Percentiles rank a stretch among this genome's conserved stretches.
phyloP scores from a whole-genome alignment of 2,888 invertebrate species.

The Dromius quadrimaculatus region DNA sequence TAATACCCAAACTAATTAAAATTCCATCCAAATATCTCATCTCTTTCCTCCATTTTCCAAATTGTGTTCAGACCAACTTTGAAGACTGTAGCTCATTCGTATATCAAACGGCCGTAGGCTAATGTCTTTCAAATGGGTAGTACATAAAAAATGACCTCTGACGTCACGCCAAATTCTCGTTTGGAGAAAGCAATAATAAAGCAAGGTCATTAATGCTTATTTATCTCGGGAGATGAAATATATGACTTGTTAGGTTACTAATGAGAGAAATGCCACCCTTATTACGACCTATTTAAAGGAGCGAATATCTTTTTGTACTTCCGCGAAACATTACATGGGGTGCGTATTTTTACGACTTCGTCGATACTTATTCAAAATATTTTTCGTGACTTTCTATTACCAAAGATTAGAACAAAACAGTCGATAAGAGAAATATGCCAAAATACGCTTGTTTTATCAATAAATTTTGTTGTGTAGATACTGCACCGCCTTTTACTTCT shows the following conservation, averaged over 20 bases:
- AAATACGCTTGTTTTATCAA: too few relatives aligned
- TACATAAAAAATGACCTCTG: constrained; percentile 51
- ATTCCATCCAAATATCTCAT: constrained; percentile 51
- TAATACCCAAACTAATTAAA: constrained; percentile 48
- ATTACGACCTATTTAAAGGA: too few relatives aligned
- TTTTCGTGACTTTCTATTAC: too few relatives aligned
- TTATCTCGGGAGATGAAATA: constrained; percentile 57
- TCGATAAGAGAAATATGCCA: too few relatives aligned
- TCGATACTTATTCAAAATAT: too few relatives aligned
- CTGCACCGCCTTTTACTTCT: too few relatives aligned
- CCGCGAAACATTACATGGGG: too few relatives aligned
- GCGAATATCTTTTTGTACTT: too few relatives aligned
- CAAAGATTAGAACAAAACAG: too few relatives aligned
- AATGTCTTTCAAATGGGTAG: constrained; percentile 51
- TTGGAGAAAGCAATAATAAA: constrained; percentile 53
- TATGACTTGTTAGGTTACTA: not conserved
- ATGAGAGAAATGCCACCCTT: not conserved
- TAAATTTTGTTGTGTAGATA: too few relatives aligned
- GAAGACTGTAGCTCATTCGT: constrained; percentile 22
- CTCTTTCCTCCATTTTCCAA: constrained; percentile 45
- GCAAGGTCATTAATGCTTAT: constrained; percentile 58
- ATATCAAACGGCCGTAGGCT: constrained; percentile 10
- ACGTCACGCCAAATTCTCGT: constrained; percentile 52
- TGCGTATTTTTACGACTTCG: too few relatives aligned
- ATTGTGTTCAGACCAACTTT: constrained; percentile 4